These are phyloP conservation scores for Melitaea cinxia DNA, from an alignment of 1,140 invertebrate species.

Conservation along the genomic window DNA sequence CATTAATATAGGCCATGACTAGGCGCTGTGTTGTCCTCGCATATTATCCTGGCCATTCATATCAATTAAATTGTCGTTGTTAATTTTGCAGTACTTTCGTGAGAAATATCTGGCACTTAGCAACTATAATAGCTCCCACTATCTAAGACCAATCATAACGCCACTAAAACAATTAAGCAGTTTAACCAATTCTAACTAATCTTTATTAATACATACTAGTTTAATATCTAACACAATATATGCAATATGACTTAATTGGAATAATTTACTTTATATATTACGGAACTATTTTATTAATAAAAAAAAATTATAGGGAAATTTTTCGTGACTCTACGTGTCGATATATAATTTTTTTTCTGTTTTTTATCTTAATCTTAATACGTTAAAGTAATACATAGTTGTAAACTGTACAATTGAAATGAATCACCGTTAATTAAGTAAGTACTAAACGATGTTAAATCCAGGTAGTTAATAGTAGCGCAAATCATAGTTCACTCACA, in stretches of 20 bases:
- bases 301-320: no score
- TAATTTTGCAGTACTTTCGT: conserved; percentile 66
- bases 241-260: no score
- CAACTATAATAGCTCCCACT: conserved; percentile 33
- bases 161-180: conserved; percentile 25
- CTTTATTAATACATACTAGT: not conserved
- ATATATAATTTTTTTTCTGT: no score
- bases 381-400: no score
- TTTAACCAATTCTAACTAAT: conserved; percentile 9
- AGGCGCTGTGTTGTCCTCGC: conserved; percentile 46
- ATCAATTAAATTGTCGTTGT: conserved; percentile 71
- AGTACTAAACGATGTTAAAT: no score
- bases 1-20: conserved; percentile 44
- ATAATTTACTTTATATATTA: no score
- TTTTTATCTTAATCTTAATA: no score
- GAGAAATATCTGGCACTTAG: conserved; percentile 43
- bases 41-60: conserved; percentile 57
- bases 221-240: not conserved
- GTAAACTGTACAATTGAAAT: no score
- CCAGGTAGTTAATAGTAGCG: not conserved
- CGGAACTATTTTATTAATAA: no score
- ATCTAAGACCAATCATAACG: conserved; percentile 33
- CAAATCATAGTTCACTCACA: not conserved
- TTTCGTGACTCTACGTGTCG: no score
- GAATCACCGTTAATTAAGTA: no score